Evolutionary conservation across 2,113 vertebrate species (phyloP), one percentile per base, ranked within the genome.

Genomic region (Pseudorectes ferrugineus): DNA sequence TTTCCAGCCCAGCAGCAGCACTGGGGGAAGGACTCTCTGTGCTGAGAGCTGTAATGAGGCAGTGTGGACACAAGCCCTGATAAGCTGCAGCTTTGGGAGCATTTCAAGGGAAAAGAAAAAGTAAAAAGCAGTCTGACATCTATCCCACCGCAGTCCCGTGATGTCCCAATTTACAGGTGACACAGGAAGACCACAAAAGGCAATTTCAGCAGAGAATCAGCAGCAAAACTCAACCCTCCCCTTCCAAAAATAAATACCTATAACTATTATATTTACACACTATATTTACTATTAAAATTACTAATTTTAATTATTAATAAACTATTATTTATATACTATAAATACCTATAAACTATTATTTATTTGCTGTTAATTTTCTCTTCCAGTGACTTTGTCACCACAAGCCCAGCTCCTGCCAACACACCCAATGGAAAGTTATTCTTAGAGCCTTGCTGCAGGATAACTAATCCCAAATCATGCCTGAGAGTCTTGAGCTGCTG

Each of bases 391-490:
- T 84, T 73, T 62, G 59, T 38, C 68, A 43, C 68, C 4, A 1
- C 43, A 78, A 95, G 79, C 45, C 76, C 80, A 92, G 81, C 82
- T 78, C 36, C 88, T 89, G 95, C 88, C 45, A 91, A 22, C 45
- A 14, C 87, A 93, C 45, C 85, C 78, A 84, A 33, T 10, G 26
- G 80, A 36, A 95, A 92, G 89, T 97, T 95, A 96, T 95, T 96
- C 96, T 96, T 94, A 92, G 91, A 85, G 93, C 52, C 42, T 79
- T 96, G 57, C 79, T 95, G 85, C 46, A 57, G 95, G 76, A 95
- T 92, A 91, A 51, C 66, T 61, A 76, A 85, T 93, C 94, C 91
- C 31, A 8, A 96, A 95, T 95, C 91, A 25, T 29, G 31, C 83
- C 59, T 84, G 92, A 84, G 90, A 85, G 96, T 54, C 85, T 87